Percentiles rank a stretch among this genome's conserved stretches.
phyloP scores from a whole-genome alignment of 2,113 vertebrate genomes.

The Etheostoma cragini region DNA sequence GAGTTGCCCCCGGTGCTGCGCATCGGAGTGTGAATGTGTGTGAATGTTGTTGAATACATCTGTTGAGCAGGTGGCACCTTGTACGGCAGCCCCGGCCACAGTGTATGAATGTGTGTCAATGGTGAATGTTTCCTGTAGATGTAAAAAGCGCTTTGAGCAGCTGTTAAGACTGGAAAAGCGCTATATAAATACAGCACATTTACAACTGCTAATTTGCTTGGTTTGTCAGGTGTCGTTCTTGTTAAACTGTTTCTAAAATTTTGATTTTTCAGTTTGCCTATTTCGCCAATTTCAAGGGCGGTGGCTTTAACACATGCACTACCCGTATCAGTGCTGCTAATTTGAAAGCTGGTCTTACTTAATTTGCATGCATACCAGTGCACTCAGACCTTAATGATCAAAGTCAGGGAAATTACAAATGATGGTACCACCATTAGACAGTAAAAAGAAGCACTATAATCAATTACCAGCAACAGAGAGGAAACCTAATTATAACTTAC shows the following conservation, averaged over 20 bases:
- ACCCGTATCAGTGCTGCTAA: not conserved
- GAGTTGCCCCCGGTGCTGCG: too few species aligned
- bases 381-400: not conserved
- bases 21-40: too few species aligned
- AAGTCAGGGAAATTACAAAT: not conserved
- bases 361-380: not conserved
- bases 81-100: too few species aligned
- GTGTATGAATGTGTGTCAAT: too few species aligned
- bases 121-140: too few species aligned
- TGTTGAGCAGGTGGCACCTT: too few species aligned
- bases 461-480: constrained; percentile 70
- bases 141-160: too few species aligned
- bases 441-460: constrained; percentile 61
- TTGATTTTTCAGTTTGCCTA: not conserved
- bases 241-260: not conserved
- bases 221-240: not conserved
- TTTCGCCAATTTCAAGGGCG: not conserved
- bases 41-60: too few species aligned
- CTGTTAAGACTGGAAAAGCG: too few species aligned
- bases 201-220: not conserved
- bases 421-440: constrained; percentile 47
- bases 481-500: constrained; percentile 75
- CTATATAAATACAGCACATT: too few species aligned
- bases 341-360: not conserved
- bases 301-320: not conserved